Conservation (phyloP, 2,113 vertebrate genomes). For the Melanostigma gelatinosum region DNA sequence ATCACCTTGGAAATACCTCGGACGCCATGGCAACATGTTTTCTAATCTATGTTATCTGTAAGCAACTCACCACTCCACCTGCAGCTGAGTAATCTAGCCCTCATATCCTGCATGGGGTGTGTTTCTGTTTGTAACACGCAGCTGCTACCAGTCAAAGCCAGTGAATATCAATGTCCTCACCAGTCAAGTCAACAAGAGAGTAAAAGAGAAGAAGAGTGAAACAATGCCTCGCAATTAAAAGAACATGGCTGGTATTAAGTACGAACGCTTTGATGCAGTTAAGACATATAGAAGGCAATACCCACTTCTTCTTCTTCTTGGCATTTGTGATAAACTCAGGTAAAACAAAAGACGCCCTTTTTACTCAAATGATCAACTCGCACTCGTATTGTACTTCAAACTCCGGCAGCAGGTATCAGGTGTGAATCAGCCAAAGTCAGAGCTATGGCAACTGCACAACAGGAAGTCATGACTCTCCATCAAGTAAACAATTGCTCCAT, state of each 20-base stretch:
- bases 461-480: slow-evolving; percentile 59
- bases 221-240: slow-evolving; percentile 1
- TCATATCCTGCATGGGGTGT: slow-evolving; percentile 66
- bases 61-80: slow-evolving; percentile 67
- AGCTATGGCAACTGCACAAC: slow-evolving; percentile 35
- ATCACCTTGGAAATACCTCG: slow-evolving; percentile 78
- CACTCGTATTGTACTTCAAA: background rate
- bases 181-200: slow-evolving; percentile 33
- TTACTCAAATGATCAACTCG: background rate
- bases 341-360: background rate
- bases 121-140: slow-evolving; percentile 61
- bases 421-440: slow-evolving; percentile 21
- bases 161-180: slow-evolving; percentile 43
- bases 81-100: slow-evolving; percentile 70
- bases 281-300: background rate
- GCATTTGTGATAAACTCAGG: background rate
- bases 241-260: background rate
- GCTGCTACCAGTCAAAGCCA: slow-evolving; percentile 34
- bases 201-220: slow-evolving; percentile 43
- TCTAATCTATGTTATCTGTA: slow-evolving; percentile 81
- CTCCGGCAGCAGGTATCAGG: background rate
- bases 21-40: slow-evolving; percentile 79
- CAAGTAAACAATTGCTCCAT: slow-evolving; percentile 74
- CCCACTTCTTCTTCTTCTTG: background rate
- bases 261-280: background rate